A percentile compares a stretch with the other conserved stretches of the same genome.
These are phyloP conservation scores for Syrmaticus mikado DNA, from an alignment of 2,113 vertebrate genomes.

Conservation along the genomic window DNA sequence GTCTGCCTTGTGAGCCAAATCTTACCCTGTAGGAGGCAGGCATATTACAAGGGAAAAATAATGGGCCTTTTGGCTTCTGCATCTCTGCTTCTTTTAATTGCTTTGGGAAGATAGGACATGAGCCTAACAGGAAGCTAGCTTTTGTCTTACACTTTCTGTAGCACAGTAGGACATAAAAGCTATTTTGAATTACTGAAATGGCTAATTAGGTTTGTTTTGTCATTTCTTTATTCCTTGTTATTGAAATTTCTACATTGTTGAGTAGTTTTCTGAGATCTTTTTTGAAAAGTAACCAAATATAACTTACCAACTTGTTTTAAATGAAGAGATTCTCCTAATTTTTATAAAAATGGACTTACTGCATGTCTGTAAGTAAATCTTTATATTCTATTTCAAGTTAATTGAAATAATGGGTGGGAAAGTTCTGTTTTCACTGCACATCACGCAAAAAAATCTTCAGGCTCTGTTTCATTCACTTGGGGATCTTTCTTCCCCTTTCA, in stretches of 20 bases:
- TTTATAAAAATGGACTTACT: background rate
- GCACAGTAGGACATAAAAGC: background rate
- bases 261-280: background rate
- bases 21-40: background rate
- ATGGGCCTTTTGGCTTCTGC: background rate
- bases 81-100: background rate
- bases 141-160: background rate
- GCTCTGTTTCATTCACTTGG: background rate
- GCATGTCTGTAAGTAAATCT: background rate
- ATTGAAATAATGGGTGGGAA: background rate
- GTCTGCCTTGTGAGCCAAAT: background rate
- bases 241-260: background rate
- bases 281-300: background rate
- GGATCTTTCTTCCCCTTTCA: background rate
- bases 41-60: background rate
- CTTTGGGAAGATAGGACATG: background rate
- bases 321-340: background rate
- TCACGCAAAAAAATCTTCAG: background rate
- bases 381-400: background rate
- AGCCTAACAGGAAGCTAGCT: background rate
- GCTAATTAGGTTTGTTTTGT: background rate
- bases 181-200: background rate
- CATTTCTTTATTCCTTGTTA: background rate
- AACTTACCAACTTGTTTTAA: background rate
- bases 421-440: background rate